Evolutionary conservation across 2,113 vertebrate species (phyloP).

Genomic region (Daphoenositta chrysoptera): DNA sequence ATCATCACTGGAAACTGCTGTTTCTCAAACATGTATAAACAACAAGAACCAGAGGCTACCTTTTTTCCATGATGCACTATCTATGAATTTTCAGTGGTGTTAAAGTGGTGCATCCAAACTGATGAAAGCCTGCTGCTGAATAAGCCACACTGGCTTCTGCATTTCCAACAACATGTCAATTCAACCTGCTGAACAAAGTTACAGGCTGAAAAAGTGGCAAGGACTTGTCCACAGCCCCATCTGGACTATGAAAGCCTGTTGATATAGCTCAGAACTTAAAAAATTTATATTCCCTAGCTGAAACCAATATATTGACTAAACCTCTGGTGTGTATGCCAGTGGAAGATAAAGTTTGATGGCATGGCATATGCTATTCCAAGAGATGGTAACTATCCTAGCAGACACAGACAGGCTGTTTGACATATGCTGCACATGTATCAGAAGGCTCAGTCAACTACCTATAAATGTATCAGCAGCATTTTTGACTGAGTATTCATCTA

Average conservation of each 20-base stretch:
- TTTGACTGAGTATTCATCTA: neutral
- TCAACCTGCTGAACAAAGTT: neutral
- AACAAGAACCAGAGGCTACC: neutral
- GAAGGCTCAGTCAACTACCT: neutral
- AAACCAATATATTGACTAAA: slow-evolving; percentile 41
- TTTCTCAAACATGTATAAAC: slow-evolving; percentile 40
- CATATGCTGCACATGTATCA: neutral
- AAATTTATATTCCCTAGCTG: neutral
- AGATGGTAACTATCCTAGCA: neutral
- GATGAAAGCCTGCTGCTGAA: neutral
- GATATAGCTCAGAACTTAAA: neutral
- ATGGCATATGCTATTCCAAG: slow-evolving; percentile 14
- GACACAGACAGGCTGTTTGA: slow-evolving; percentile 2
- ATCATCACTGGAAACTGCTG: neutral
- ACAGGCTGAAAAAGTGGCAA: neutral
- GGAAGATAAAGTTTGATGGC: slow-evolving; percentile 1
- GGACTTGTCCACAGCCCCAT: neutral
- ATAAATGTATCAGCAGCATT: neutral
- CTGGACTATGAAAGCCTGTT: neutral
- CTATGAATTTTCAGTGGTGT: neutral
- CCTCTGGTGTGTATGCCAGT: neutral
- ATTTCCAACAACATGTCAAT: neutral
- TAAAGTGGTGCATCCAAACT: neutral
- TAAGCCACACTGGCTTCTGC: neutral
- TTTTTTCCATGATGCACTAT: neutral